phyloP scores from a whole-genome alignment of 2,113 vertebrate species.

The Daubentonia madagascariensis region DNA sequence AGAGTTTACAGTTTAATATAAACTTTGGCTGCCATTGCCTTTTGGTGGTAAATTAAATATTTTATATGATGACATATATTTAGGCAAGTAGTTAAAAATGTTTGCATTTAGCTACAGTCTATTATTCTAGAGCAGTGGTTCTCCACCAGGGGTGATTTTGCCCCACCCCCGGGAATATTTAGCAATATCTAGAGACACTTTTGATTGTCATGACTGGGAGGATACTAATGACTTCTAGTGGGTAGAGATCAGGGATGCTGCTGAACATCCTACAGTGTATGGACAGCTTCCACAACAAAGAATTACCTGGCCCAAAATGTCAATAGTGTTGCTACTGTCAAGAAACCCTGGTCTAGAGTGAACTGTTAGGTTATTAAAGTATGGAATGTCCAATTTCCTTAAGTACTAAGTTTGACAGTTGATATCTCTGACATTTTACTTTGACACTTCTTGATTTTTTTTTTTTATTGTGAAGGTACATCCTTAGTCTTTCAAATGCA shows the following conservation, averaged over 20 bases:
- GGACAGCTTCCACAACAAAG: background rate
- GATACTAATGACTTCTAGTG: background rate
- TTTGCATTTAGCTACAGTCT: background rate
- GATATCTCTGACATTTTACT: too few species aligned
- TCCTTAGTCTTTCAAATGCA: too few species aligned
- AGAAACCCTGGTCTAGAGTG: conserved; percentile 64
- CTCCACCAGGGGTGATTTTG: background rate
- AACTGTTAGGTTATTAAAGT: conserved; percentile 27
- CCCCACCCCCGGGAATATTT: background rate
- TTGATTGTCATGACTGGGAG: background rate
- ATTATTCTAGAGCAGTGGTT: conserved; percentile 1
- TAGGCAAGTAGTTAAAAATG: background rate
- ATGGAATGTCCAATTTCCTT: too few species aligned
- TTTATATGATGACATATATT: background rate
- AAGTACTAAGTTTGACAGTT: too few species aligned
- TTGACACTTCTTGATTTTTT: too few species aligned
- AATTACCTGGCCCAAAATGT: background rate
- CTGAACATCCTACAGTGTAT: background rate
- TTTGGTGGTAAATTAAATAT: conserved; percentile 17
- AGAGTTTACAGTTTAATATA: background rate
- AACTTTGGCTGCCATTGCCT: background rate
- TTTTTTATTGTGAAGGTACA: too few species aligned
- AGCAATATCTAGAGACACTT: conserved; percentile 1
- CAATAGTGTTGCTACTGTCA: background rate
- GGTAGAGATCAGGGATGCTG: background rate